phyloP scores from a whole-genome alignment of 2,888 invertebrate species.

The Eurytoma adleriae region DNA sequence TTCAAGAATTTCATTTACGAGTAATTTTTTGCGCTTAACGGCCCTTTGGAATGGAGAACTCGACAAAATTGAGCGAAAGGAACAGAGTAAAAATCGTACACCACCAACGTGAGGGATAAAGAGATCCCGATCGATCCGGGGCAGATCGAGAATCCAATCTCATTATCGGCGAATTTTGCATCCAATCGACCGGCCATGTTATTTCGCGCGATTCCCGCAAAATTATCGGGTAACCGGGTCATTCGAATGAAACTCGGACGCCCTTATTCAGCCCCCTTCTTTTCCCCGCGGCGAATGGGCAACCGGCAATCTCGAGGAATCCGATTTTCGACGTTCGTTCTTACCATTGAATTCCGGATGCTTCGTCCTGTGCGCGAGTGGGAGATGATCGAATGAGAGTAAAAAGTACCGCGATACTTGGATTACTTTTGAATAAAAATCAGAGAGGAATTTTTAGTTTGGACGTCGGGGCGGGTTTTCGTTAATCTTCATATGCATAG shows the following conservation, averaged over 20 bases:
- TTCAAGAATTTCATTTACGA: neutral
- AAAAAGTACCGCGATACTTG: no score
- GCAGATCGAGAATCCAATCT: neutral
- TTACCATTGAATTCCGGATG: no score
- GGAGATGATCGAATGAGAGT: no score
- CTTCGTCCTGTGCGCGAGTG: no score
- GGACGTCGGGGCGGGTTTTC: no score
- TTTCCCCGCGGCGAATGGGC: neutral
- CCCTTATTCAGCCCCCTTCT: neutral
- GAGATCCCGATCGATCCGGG: slow-evolving; percentile 1
- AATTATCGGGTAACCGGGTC: slow-evolving; percentile 67
- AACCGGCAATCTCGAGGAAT: neutral
- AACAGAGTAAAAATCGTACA: neutral
- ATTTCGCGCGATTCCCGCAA: slow-evolving; percentile 58
- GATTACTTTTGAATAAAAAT: no score
- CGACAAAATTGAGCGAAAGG: neutral
- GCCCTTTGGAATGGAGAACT: neutral
- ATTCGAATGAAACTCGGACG: slow-evolving; percentile 34
- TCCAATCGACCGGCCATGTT: slow-evolving; percentile 59
- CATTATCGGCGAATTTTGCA: slow-evolving; percentile 44
- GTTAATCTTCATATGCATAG: no score
- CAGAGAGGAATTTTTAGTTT: no score
- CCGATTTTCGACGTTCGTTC: no score
- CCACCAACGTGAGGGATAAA: neutral
- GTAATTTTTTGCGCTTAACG: neutral